Base-by-base conservation (phyloP, 2,797 vertebrate genomes). In the Rhynchonycteris naso region DNA sequence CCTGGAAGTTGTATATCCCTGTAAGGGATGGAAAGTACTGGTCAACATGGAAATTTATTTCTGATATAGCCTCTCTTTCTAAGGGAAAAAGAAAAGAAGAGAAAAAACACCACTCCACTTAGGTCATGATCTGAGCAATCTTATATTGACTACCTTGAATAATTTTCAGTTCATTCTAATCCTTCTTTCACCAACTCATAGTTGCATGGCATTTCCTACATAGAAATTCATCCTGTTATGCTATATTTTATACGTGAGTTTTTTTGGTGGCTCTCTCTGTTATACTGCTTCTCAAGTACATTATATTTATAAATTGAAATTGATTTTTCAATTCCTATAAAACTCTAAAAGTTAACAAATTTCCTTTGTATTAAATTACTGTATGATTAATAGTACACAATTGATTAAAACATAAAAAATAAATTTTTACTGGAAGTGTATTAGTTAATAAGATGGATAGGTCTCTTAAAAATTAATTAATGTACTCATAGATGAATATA, bases 271-370 rank as follows among this genome's bases (percentile, higher is more conserved):
- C 33, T 91, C 50, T 66, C 59, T 19, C 76, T 88, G 79, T 81
- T 19, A 58, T 85, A 79, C 22, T 68, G 90, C 68, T 90, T 50
- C 80, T 96, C 52, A 74, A 90, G 52, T 93, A 95, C 95, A 93
- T 97, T 96, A 94, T 88, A 90, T 88, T 96, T 97, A 93, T 96
- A 97, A 96, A 97, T 96, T 94, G 72, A 96, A 94, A 96, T 96
- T 93, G 95, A 97, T 96, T 96, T 97, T 96, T 91, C 78, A 93
- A 58, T 95, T 93, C 68, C 50, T 88, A 78, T 88, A 93, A 96
- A 94, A 50, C 9, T 88, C 33, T 94, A 95, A 93, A 90, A 93
- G 81, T 88, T 96, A 97, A 94, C 56, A 91, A 79, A 93, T 0
- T 93, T 94, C 18, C 50, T 88, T 92, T 79, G 10, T 92, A 82